Evolutionary conservation across 2,888 invertebrate species (phyloP).

Genomic region (Digitonthophagus gazella): DNA sequence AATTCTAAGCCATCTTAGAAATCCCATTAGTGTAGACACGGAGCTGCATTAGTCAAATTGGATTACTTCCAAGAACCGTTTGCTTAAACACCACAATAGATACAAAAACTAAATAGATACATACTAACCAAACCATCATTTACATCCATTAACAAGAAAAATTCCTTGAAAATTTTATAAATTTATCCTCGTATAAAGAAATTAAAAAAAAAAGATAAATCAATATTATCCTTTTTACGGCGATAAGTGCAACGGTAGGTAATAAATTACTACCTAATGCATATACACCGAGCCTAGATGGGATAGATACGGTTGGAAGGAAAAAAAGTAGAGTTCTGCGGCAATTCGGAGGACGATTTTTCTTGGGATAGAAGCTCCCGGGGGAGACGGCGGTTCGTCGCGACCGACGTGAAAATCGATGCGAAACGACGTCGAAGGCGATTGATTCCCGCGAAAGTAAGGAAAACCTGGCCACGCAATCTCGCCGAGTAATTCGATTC

Average conservation of each 20-base stretch:
- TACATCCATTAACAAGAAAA: too few relatives aligned
- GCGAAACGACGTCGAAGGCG: not conserved
- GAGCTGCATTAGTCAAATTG: not conserved
- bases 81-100: not conserved
- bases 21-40: not conserved
- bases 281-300: not conserved
- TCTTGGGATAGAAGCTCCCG: not conserved
- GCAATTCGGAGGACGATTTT: not conserved
- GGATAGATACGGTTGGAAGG: not conserved
- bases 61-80: not conserved
- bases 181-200: too few relatives aligned
- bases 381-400: not conserved
- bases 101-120: not conserved
- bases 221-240: too few relatives aligned
- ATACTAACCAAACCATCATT: too few relatives aligned
- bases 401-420: not conserved
- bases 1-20: not conserved
- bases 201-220: too few relatives aligned
- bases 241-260: not conserved
- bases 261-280: not conserved
- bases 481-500: not conserved
- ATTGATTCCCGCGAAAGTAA: not conserved
- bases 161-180: too few relatives aligned
- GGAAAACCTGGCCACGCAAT: not conserved
- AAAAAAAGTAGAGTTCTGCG: not conserved